Base-by-base conservation (phyloP, 2,888 invertebrate species). In the Clusia tigrina region DNA sequence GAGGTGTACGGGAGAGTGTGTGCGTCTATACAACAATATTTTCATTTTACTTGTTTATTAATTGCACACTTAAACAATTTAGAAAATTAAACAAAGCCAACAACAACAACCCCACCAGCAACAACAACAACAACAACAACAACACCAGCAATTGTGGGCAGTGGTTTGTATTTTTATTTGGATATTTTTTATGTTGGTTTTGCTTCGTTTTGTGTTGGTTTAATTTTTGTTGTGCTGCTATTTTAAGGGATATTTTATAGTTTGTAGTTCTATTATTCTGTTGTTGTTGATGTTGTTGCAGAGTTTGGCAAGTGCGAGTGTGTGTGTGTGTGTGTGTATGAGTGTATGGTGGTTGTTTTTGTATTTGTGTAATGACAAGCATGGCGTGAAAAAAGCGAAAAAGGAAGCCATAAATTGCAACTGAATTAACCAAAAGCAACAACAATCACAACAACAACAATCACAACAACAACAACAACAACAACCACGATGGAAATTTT, bases 351-450 rank as follows among this genome's bases (percentile, higher is more conserved):
- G 17, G 42, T 48, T 32, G 25, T 18, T 51, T 51, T 58, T 24
- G 25, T 52, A 23, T 10, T 48, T 48, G 6, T 32, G 37, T 53
- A 42, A 42, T n/a, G n/a, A n/a, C 26, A 26, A 32, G 6, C 6
- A 9, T 32, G n/a, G 42, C 42, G 42, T 3, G 42, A 18, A 55
- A 18, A 24, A 15, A 53, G 32, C 22, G 22, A 18, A 20, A 48
- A 48, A 22, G 6, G 48, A 48, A 48, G 57, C 57, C 57, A 57
- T 57, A 57, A 57, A 57, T 48, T 57, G 48, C 57, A 57, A 57
- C 17, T 66, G 64, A 64, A 76, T 70, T 71, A 72, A 68, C 72
- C 17, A 15, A 69, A 61, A 68, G n/a, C 65, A 64, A 32, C 18
- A 32, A 32, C 5, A 32, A 32, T 42, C 54, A 23, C 32, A 65